Evolutionary conservation across 2,888 invertebrate genomes (phyloP), one percentile per base, ranked within the genome.

Genomic region (Lobophora halterata): DNA sequence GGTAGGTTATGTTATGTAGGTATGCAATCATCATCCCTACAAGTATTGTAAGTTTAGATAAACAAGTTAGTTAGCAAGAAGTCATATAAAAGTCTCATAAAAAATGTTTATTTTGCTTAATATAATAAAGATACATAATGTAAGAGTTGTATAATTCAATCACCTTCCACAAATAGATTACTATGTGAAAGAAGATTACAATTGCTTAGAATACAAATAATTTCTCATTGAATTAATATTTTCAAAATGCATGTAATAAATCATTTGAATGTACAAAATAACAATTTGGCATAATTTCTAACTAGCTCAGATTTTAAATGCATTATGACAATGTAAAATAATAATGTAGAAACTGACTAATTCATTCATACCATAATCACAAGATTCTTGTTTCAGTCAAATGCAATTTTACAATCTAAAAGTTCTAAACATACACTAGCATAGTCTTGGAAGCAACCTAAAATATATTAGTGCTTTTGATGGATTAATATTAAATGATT

Each of bases 91-190:
- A 81, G 81, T 85, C 81, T 86, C 86, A 85, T 87, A 86, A 82
- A 87, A 87, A 86, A 87, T 81, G 85, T 86, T 87, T 86, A 85
- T 81, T 85, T 80, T 73, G 73, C 83, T 82, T 85, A 80, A 72
- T 77, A 79, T 62, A 73, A 70, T 72, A 72, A 72, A 75, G 73
- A 81, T 83, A 85, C 79, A 80, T 77, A 74, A 61, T 65, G 69
- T 75, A 76, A 69, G 71, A 72, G 79, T 78, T 77, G 73, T 74
- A 75, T 76, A 77, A 68, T 74, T 67, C 25, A 78, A 75, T 75
- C 68, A 70, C 66, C 74, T 61, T 66, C 75, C 66, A 73, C 67
- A 76, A 58, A 58, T 37, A 36, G 25, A 44, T 34, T 36, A 19
- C 24, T 44, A 42, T 35, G 49, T 47, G 47, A 46, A 47, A 46